phyloP scores from a whole-genome alignment of 1,140 invertebrate species.

The Drosophila hydei region DNA sequence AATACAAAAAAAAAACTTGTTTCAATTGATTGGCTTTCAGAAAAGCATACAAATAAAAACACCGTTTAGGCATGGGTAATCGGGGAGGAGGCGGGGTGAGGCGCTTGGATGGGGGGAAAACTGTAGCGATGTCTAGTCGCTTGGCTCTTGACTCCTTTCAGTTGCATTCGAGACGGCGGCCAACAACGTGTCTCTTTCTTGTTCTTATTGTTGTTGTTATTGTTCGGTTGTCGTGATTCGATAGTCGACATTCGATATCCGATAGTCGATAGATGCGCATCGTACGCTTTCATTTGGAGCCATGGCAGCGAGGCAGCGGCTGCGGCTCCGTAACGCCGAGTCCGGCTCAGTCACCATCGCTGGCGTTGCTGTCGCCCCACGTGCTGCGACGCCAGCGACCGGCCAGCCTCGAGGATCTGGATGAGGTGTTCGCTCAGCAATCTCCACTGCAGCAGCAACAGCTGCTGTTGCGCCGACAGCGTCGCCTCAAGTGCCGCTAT shows the following conservation, averaged over 20 bases:
- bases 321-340: constrained; percentile 75
- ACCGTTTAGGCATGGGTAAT: neutral
- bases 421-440: constrained; percentile 25
- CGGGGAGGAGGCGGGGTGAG: neutral
- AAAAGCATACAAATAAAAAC: neutral
- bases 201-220: constrained; percentile 30
- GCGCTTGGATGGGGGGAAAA: constrained; percentile 37
- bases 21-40: constrained; percentile 36
- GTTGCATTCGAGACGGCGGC: constrained; percentile 68
- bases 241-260: neutral
- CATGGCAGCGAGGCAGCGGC: constrained; percentile 77
- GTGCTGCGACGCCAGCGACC: constrained; percentile 77
- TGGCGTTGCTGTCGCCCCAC: constrained; percentile 75
- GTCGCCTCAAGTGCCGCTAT: constrained; percentile 75
- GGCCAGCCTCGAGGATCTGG: constrained; percentile 70
- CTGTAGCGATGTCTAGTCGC: constrained; percentile 41
- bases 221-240: neutral
- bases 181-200: constrained; percentile 37
- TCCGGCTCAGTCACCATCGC: constrained; percentile 76
- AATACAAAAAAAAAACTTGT: constrained; percentile 35
- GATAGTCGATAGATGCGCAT: constrained; percentile 69
- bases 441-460: constrained; percentile 42
- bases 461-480: constrained; percentile 43
- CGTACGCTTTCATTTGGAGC: constrained; percentile 82
- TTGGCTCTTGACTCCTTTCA: constrained; percentile 64